Conservation (phyloP, 2,888 invertebrate species). For the Epinotia brunnichana region DNA sequence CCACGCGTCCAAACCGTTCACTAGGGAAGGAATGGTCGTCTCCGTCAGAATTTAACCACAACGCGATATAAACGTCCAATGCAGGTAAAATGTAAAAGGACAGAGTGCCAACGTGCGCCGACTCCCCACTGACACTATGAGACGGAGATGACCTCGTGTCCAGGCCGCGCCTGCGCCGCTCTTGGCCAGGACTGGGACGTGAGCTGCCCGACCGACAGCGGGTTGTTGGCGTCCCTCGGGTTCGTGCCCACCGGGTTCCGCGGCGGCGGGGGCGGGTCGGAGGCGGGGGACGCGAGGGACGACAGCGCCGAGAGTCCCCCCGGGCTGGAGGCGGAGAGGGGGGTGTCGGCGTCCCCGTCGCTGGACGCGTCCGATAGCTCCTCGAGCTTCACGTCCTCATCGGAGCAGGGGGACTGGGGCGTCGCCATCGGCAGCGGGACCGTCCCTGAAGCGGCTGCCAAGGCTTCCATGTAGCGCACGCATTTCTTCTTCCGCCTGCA, state of each 20-base stretch:
- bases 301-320: constrained; percentile 79
- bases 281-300: constrained; percentile 90
- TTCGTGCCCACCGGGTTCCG: constrained; percentile 95
- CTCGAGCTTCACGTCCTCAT: constrained; percentile 87
- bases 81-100: constrained; percentile 52
- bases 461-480: constrained; percentile 96
- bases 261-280: constrained; percentile 84
- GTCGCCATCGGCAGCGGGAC: constrained; percentile 90
- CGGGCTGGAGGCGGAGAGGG: constrained; percentile 77
- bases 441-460: constrained; percentile 86
- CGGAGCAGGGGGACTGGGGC: constrained; percentile 92
- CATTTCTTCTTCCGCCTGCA: constrained; percentile 98
- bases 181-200: constrained; percentile 87
- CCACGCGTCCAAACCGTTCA: constrained; percentile 41
- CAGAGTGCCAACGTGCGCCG: constrained; percentile 47
- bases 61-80: constrained; percentile 51
- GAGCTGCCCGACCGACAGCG: constrained; percentile 94
- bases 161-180: constrained; percentile 67
- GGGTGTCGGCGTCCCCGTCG: constrained; percentile 79
- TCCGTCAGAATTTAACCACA: constrained; percentile 47
- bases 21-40: background rate
- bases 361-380: constrained; percentile 87
- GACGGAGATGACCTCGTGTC: constrained; percentile 79
- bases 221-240: constrained; percentile 96
- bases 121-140: constrained; percentile 70